These are phyloP conservation scores for Sialis fuliginosa DNA, from an alignment of 2,888 invertebrate genomes.

Conservation along the genomic window DNA sequence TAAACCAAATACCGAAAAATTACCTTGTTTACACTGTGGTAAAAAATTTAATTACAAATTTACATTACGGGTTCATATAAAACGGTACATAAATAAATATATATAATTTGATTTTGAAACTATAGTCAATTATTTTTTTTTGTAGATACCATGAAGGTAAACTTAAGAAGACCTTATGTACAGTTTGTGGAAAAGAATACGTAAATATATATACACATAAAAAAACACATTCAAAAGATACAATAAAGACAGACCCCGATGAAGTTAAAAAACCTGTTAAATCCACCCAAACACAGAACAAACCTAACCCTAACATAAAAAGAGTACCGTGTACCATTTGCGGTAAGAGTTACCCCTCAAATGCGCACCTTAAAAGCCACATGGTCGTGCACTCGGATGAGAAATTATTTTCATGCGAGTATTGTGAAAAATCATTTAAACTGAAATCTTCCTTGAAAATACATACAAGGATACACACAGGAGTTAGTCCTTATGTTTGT, in stretches of 20 bases:
- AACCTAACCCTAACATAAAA: background rate
- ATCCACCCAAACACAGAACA: no score
- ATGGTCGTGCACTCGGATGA: background rate
- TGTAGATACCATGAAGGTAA: background rate
- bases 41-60: background rate
- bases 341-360: background rate
- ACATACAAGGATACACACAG: conserved; percentile 2
- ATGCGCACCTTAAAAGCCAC: background rate
- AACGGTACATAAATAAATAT: background rate
- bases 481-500: background rate
- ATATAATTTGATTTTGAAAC: no score
- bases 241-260: no score
- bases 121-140: no score
- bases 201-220: no score
- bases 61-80: background rate
- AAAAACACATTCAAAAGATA: no score
- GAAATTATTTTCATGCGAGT: background rate
- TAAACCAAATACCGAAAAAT: background rate
- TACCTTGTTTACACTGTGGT: background rate
- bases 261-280: no score
- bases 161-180: background rate
- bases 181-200: no score
- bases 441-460: conserved; percentile 1
- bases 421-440: conserved; percentile 3
- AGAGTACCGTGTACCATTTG: background rate